Evolutionary conservation across 2,888 invertebrate species (phyloP), one percentile per base, ranked within the genome.

Genomic region (Myopa testacea): DNA sequence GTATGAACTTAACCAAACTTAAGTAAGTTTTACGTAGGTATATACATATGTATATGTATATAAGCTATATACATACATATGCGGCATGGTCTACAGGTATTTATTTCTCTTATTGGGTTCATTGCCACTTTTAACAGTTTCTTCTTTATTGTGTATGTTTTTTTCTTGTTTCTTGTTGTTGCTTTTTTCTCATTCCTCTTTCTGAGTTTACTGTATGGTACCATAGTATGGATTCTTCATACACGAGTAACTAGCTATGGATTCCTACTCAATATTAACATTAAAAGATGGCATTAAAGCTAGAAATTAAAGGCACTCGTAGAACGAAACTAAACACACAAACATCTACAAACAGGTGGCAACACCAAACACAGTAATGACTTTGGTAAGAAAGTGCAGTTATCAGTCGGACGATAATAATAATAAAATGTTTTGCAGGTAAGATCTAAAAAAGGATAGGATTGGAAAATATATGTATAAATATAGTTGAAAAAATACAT

Each of bases 61-160:
- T 10, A 65, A 26, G 26, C 1, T 2, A 26, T 26, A 14, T 14
- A 55, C 16, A 12, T 8, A 55, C 55, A 55, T 14, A 55, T n/a
- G 10, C 55, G 55, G 55, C 55, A 10, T 55, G 4, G 55, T 55
- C 55, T 55, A 55, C 40, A 19, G 37, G 19, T 62, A 60, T 62
- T 52, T 26, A 16, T 45, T 62, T 8, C 19, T 50, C 19, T 37
- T 75, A 78, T 78, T 78, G 78, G 78, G 80, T 80, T 80, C 80
- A 80, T 78, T 80, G 80, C 78, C 78, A 78, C 65, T 67, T 76
- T 78, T 77, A 76, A 80, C 76, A 40, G 76, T 78, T 80, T 58
- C 75, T 78, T 75, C 70, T 69, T 37, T 75, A 37, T 45, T 76
- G 55, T 52, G 55, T n/a, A 16, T 45, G 38, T 76, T 72, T 75